Evolutionary conservation across 2,888 invertebrate species (phyloP).

Genomic region (Isotomurus palustris): DNA sequence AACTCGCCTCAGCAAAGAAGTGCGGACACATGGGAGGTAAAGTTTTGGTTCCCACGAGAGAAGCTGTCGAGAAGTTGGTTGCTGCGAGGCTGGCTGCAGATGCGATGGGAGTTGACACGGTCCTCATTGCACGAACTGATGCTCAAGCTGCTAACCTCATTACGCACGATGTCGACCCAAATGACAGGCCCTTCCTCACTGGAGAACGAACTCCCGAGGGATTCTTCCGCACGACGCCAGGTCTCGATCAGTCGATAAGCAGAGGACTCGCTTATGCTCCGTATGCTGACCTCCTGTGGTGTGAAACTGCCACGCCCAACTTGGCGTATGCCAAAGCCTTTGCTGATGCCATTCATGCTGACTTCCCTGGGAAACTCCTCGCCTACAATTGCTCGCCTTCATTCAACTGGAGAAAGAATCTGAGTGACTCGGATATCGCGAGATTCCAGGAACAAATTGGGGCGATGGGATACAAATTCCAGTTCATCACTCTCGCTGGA

Average conservation of each 20-base stretch:
- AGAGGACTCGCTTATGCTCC: constrained; percentile 47
- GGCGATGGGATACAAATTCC: constrained; percentile 51
- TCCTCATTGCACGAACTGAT: constrained; percentile 50
- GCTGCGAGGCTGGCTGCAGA: constrained; percentile 51
- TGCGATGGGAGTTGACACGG: constrained; percentile 49
- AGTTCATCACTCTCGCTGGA: constrained; percentile 51
- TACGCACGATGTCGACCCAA: constrained; percentile 49
- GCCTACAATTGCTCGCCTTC: constrained; percentile 39
- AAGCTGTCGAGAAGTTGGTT: constrained; percentile 50
- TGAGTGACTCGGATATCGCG: constrained; percentile 48
- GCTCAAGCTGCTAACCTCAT: constrained; percentile 49
- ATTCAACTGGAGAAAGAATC: constrained; percentile 46
- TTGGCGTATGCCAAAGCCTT: constrained; percentile 47
- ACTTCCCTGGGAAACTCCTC: constrained; percentile 31
- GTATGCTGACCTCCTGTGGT: constrained; percentile 50
- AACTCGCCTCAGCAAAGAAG: constrained; percentile 51
- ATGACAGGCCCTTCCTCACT: constrained; percentile 50
- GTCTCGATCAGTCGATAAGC: constrained; percentile 49
- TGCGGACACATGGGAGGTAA: constrained; percentile 51
- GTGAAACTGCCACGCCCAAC: constrained; percentile 50
- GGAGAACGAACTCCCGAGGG: constrained; percentile 49
- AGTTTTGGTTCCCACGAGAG: constrained; percentile 49
- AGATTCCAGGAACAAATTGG: constrained; percentile 49
- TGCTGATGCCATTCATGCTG: constrained; percentile 32
- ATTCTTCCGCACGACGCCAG: constrained; percentile 46